Conservation (phyloP, 2,888 invertebrate species). For the Homarus gammarus region DNA sequence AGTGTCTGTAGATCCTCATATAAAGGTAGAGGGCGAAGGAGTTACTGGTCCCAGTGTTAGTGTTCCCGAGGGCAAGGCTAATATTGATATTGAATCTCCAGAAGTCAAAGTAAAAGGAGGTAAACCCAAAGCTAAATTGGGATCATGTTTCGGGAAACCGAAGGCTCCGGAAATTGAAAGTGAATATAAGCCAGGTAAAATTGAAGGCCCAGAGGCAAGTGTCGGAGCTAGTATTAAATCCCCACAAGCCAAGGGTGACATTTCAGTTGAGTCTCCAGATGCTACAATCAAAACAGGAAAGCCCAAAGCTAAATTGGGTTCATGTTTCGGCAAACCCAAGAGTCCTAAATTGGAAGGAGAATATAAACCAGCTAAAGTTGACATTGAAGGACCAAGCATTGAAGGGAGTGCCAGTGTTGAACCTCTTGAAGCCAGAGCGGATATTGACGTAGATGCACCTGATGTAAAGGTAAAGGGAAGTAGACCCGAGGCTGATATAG, state of each 20-base stretch:
- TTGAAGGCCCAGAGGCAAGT: constrained; percentile 24
- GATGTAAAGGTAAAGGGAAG: not conserved
- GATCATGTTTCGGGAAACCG: constrained; percentile 58
- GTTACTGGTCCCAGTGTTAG: constrained; percentile 42
- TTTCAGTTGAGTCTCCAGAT: constrained; percentile 43
- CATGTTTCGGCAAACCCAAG: constrained; percentile 63
- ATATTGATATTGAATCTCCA: constrained; percentile 29
- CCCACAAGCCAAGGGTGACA: constrained; percentile 39
- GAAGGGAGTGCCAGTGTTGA: not conserved
- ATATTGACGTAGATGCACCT: constrained; percentile 21
- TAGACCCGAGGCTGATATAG: not conserved
- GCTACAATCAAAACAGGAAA: constrained; percentile 37
- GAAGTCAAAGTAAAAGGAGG: constrained; percentile 45
- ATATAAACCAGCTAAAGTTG: constrained; percentile 20
- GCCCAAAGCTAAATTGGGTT: constrained; percentile 57
- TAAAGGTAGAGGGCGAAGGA: constrained; percentile 48
- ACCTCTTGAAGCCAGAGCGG: not conserved
- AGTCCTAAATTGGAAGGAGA: constrained; percentile 48
- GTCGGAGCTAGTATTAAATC: not conserved
- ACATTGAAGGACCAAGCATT: constrained; percentile 16
- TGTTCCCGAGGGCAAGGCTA: constrained; percentile 30
- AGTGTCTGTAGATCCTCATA: not conserved
- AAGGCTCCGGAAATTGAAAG: constrained; percentile 42
- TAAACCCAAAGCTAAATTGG: constrained; percentile 40
- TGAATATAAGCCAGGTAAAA: constrained; percentile 42